phyloP scores from a whole-genome alignment of 2,113 vertebrate species.

The Chaenogobius annularis region DNA sequence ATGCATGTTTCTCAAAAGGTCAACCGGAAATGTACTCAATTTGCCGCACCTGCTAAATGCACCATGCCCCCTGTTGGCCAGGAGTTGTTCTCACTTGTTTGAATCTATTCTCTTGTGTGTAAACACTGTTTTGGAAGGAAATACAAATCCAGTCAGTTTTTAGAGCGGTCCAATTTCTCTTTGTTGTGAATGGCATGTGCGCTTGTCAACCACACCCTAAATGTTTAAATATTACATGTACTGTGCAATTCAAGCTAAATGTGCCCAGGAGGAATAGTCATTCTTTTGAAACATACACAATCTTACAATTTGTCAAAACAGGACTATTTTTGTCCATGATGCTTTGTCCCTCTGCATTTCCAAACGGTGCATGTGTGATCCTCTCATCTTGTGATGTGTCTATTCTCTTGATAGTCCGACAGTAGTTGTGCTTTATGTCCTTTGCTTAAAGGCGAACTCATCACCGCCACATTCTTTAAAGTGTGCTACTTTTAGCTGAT shows the following conservation, averaged over 20 bases:
- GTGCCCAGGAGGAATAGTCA: constrained; percentile 32
- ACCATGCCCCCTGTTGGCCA: too few species aligned
- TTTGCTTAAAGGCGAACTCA: constrained; percentile 64
- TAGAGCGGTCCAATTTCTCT: too few species aligned
- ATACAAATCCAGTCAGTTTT: too few species aligned
- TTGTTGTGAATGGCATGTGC: too few species aligned
- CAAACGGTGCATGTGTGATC: constrained; percentile 39
- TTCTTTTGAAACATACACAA: constrained; percentile 40
- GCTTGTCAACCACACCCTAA: too few species aligned
- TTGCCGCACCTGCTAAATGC: too few species aligned
- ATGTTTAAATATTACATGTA: background rate
- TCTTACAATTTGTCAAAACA: constrained; percentile 49
- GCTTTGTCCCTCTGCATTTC: constrained; percentile 51
- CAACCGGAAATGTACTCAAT: too few species aligned
- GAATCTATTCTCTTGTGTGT: too few species aligned
- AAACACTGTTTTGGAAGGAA: too few species aligned
- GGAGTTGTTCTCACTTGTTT: too few species aligned
- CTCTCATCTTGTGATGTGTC: constrained; percentile 50
- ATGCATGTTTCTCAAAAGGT: too few species aligned
- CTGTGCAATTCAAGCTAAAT: constrained; percentile 40
- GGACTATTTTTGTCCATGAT: constrained; percentile 69
- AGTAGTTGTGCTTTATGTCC: constrained; percentile 65
- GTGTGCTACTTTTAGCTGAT: constrained; percentile 70
- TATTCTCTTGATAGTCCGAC: constrained; percentile 64
- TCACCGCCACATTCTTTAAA: constrained; percentile 60